A percentile compares a stretch with the other conserved stretches of the same genome.
Conservation (phyloP, 1,140 invertebrate species). For the Oncopodura yosiiana region DNA sequence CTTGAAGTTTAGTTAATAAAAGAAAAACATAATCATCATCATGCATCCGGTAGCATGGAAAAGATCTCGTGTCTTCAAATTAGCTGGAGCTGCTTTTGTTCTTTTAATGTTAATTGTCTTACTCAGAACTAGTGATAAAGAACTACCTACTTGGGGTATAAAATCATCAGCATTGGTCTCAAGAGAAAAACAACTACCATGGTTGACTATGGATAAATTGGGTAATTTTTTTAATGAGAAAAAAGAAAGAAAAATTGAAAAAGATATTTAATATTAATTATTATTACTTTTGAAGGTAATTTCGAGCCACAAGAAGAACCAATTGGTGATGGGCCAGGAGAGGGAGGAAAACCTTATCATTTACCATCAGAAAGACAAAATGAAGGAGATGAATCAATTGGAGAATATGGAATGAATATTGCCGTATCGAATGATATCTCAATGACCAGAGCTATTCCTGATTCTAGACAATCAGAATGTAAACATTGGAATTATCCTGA, state of each 20-base stretch:
- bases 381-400: constrained; percentile 61
- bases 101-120: constrained; percentile 29
- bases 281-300: too few species aligned
- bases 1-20: not conserved
- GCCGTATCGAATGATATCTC: constrained; percentile 90
- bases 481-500: constrained; percentile 93
- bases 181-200: constrained; percentile 28
- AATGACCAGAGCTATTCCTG: constrained; percentile 66
- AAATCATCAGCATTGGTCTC: constrained; percentile 9
- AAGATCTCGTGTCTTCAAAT: constrained; percentile 24
- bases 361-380: constrained; percentile 63
- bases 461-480: constrained; percentile 80
- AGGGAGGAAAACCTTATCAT: constrained; percentile 65
- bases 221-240: too few species aligned
- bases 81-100: constrained; percentile 19
- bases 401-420: constrained; percentile 95
- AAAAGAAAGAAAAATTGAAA: too few species aligned
- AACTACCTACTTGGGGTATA: constrained; percentile 21
- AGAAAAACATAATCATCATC: constrained; percentile 3
- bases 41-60: constrained; percentile 34
- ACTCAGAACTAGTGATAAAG: constrained; percentile 13
- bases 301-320: constrained; percentile 47
- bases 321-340: constrained; percentile 64
- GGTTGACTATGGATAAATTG: constrained; percentile 39
- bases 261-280: too few species aligned